Conservation (phyloP, 2,888 invertebrate genomes). For the Biston stratarius region DNA sequence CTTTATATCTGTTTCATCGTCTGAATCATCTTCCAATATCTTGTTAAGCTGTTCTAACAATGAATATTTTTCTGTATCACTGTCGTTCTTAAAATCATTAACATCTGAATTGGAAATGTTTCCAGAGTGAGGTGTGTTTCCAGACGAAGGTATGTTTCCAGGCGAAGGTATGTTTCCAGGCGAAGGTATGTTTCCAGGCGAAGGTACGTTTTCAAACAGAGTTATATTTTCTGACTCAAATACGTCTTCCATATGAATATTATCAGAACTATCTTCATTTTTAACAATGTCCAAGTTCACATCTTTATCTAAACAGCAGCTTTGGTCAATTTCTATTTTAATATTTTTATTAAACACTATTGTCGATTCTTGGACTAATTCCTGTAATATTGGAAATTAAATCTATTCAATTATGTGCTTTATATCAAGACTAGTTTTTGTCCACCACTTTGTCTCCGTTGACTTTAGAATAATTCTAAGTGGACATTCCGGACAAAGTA, state of each 20-base stretch:
- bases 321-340: too few species aligned
- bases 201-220: not conserved
- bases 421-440: too few species aligned
- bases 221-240: not conserved
- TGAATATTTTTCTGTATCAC: not conserved
- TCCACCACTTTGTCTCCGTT: too few species aligned
- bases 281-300: not conserved
- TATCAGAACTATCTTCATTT: not conserved
- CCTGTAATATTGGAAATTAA: too few species aligned
- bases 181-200: not conserved
- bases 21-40: not conserved
- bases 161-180: too few species aligned
- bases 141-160: not conserved
- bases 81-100: not conserved
- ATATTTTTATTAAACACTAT: too few species aligned
- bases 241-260: too few species aligned
- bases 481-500: too few species aligned
- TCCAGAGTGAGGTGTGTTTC: not conserved
- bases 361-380: too few species aligned
- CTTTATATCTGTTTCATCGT: not conserved
- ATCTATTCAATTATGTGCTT: too few species aligned
- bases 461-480: too few species aligned
- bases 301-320: too few species aligned
- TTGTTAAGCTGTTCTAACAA: not conserved
- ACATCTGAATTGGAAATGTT: not conserved